Conservation (phyloP, 2,113 vertebrate genomes). For the Tauraco erythrolophus region DNA sequence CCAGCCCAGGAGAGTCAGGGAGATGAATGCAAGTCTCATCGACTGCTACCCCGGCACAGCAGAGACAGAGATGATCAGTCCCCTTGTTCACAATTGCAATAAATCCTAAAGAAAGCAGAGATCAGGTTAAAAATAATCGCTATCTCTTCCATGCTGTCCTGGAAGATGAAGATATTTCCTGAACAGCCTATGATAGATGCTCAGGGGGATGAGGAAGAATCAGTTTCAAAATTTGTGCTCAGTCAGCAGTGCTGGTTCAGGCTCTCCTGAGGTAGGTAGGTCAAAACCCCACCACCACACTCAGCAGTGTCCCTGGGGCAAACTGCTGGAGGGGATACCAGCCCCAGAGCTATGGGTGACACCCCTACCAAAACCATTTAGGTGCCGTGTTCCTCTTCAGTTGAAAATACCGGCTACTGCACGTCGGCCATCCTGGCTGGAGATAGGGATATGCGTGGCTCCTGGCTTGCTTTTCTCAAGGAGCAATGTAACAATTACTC, state of each 20-base stretch:
- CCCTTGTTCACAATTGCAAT: not conserved
- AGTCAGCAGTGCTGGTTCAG: not conserved
- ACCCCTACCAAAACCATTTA: not conserved
- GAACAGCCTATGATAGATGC: not conserved
- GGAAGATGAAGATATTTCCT: not conserved
- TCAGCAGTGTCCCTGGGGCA: not conserved
- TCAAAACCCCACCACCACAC: not conserved
- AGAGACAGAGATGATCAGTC: not conserved
- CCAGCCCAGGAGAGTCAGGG: not conserved
- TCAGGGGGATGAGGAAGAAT: not conserved
- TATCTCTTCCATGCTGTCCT: not conserved
- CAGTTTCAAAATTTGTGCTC: not conserved
- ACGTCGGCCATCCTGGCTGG: not conserved
- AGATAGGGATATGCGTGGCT: not conserved
- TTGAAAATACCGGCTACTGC: not conserved
- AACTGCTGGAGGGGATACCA: not conserved
- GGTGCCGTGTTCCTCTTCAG: not conserved
- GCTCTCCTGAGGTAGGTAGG: not conserved
- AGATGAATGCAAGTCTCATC: not conserved
- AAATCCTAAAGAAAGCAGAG: not conserved
- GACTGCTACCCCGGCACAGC: rapidly evolving
- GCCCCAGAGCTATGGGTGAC: not conserved
- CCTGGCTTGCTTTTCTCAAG: not conserved
- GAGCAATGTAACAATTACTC: not conserved
- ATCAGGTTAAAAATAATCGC: not conserved